Base-by-base conservation (phyloP, 2,888 invertebrate genomes). In the Dicyrtomina minuta region DNA sequence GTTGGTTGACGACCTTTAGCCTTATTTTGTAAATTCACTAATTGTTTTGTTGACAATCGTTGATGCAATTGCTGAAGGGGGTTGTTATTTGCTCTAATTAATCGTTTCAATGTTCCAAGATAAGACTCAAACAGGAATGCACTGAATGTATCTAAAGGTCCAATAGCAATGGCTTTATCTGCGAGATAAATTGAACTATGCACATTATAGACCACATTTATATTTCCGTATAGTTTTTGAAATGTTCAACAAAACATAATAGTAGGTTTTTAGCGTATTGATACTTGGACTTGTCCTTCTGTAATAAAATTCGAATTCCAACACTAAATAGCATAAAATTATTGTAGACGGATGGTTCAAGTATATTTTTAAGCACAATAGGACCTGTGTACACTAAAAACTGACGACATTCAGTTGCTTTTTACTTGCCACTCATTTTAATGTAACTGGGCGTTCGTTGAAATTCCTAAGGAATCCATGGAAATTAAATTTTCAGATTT, bases 321-420 rank as follows among this genome's bases (percentile, higher is more conserved):
- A n/a, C 17, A 24, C 26, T 43, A 2, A 70, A 13, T 1, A 65
- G 26, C 33, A 70, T 24, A 51, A 68, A 71, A 24, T 71, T 49
- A 5, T 41, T 3, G 26, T 53, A 71, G 27, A 33, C 27, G 33
- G 41, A 41, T 12, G 5, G 12, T 10, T 41, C 17, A 5, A 71
- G n/a, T 24, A 68, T 68, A 2, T 44, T 33, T 22, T 60, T 64
- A 15, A 71, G 12, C 4, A 27, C 67, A 4, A 39, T 49, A 26
- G 53, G 24, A 17, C 68, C 71, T 5, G 51, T 51, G 51, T 68
- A 71, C 12, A 71, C 24, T 13, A 71, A 46, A 55, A 68, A 68
- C 13, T 41, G 22, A 39, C 71, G n/a, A 39, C 61, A 71, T 26
- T 71, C 71, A n/a, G 71, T 61, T 2, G 67, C 68, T 59, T 71